Evolutionary conservation across 2,888 invertebrate species (phyloP), one percentile per base, ranked within the genome.

Genomic region (Drosophila acutilabella): DNA sequence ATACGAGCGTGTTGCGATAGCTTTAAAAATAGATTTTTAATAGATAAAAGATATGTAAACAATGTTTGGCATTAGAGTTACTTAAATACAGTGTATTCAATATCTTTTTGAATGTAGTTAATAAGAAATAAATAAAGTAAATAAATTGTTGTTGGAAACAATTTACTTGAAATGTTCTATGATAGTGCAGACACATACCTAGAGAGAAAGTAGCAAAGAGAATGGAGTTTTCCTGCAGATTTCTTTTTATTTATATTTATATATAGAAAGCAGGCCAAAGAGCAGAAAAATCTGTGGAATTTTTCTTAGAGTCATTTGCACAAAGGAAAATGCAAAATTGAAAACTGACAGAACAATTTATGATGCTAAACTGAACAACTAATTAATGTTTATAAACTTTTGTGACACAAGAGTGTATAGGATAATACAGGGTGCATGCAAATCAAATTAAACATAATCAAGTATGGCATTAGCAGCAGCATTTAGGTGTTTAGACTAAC

Each of bases 381-480:
- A 77, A 73, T 77, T 77, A 76, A 73, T 47, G 50, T 73, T 64
- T 64, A 42, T 42, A 13, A 13, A 11, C 11, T 14, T 23, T 20
- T 16, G n/a, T 51, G n/a, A 30, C 14, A 40, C 30, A 2, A 30
- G 8, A 30, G 30, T 30, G 1, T 30, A 57, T 67, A 74, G 89
- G 89, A 79, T 81, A 72, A 79, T 85, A 83, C 83, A 83, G 83
- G 83, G 83, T 83, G 83, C 71, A 74, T 70, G 62, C 70, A 62
- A 69, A 67, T 80, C 71, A 85, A 66, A 62, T 54, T 33, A 18
- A 38, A 40, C 33, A n/a, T 33, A 33, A 11, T 41, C 42, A 26
- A n/a, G 33, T 20, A 54, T 41, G 40, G 45, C 41, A 77, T 71
- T 64, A 45, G 30, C 30, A 26, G 26, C 6, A 30, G 30, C 54